Conservation (phyloP, 2,888 invertebrate species). For the Physocephala rufipes region DNA sequence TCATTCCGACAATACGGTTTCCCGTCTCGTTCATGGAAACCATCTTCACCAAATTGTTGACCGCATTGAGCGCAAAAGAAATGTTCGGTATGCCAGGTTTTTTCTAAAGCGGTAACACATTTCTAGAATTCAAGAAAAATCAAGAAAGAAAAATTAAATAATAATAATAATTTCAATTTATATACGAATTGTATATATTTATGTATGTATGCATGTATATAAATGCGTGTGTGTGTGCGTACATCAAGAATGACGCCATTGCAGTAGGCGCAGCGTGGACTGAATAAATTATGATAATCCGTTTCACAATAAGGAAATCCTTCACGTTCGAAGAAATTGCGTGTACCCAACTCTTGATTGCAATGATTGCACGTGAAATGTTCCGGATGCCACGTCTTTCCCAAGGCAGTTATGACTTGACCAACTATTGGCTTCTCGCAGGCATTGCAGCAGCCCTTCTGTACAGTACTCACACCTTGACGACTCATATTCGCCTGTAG, state of each 20-base stretch:
- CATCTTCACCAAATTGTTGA: slow-evolving; percentile 96
- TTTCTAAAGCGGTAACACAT: slow-evolving; percentile 97
- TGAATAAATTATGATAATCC: slow-evolving; percentile 98
- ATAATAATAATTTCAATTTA: neutral
- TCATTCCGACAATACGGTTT: slow-evolving; percentile 96
- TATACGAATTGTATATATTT: too few species aligned
- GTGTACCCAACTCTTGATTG: slow-evolving; percentile 94
- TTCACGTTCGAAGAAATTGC: slow-evolving; percentile 98
- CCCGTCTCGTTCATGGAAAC: slow-evolving; percentile 96
- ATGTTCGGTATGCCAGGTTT: slow-evolving; percentile 99
- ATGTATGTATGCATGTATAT: neutral
- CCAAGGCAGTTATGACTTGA: slow-evolving; percentile 91
- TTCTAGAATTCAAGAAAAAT: slow-evolving; percentile 73
- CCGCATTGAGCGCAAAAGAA: slow-evolving; percentile 99
- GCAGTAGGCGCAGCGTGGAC: slow-evolving; percentile 98
- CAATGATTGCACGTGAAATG: slow-evolving; percentile 99
- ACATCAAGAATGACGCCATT: slow-evolving; percentile 99
- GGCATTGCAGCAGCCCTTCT: slow-evolving; percentile 98
- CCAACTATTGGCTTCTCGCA: slow-evolving; percentile 99
- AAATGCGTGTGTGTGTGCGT: slow-evolving; percentile 49
- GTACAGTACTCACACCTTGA: slow-evolving; percentile 98
- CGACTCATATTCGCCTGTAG: slow-evolving; percentile 97
- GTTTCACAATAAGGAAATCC: slow-evolving; percentile 97
- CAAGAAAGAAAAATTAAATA: slow-evolving; percentile 19
- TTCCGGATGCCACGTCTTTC: slow-evolving; percentile 99